Evolutionary conservation across 2,888 invertebrate genomes (phyloP).

Genomic region (Diadegma fenestrale): DNA sequence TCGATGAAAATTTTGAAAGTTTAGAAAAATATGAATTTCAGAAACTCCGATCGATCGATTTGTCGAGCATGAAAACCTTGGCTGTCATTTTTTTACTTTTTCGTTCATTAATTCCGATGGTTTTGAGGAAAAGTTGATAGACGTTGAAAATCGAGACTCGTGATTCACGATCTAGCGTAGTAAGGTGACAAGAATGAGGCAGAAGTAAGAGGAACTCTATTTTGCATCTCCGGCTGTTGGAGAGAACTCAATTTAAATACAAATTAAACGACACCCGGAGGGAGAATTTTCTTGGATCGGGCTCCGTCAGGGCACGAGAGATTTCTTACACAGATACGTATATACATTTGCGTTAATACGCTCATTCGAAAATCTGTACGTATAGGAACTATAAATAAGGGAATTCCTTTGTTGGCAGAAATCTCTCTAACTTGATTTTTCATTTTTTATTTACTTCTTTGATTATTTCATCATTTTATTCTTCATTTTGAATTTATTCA

Average conservation of each 20-base stretch:
- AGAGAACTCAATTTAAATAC: slow-evolving; percentile 79
- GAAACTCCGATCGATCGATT: not conserved
- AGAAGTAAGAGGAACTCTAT: not conserved
- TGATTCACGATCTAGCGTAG: slow-evolving; percentile 14
- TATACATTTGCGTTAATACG: not conserved
- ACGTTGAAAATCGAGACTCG: slow-evolving; percentile 48
- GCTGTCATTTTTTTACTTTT: not conserved
- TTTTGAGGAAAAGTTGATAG: slow-evolving; percentile 24
- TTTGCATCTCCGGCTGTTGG: slow-evolving; percentile 38
- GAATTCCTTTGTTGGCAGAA: slow-evolving; percentile 9
- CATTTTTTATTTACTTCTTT: no score
- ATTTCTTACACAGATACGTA: slow-evolving; percentile 2
- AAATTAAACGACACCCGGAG: slow-evolving; percentile 77
- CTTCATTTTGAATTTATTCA: not conserved
- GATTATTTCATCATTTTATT: no score
- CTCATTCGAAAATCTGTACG: not conserved
- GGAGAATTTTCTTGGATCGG: slow-evolving; percentile 36
- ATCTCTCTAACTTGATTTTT: slow-evolving; percentile 26
- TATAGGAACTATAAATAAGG: not conserved
- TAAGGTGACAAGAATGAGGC: not conserved
- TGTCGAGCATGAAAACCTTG: not conserved
- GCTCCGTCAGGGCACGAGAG: slow-evolving; percentile 18
- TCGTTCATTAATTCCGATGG: not conserved
- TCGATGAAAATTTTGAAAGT: not conserved
- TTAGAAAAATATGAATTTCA: not conserved